These are phyloP conservation scores for Unio pictorum DNA, from an alignment of 2,888 invertebrate species.

Conservation along the genomic window DNA sequence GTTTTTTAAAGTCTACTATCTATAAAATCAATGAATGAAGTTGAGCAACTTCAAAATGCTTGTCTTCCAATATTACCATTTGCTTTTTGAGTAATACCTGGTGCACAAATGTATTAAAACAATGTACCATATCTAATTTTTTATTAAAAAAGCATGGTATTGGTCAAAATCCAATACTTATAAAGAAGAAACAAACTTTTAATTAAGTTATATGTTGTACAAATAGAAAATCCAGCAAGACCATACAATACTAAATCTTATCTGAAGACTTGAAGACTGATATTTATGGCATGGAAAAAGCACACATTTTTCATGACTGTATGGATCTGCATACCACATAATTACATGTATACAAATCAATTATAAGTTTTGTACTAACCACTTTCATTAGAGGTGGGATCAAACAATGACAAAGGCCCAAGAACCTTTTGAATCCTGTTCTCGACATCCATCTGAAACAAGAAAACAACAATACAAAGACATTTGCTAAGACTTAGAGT, in stretches of 20 bases:
- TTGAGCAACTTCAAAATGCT: not conserved
- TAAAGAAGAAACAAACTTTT: too few species aligned
- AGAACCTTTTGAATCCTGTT: constrained; percentile 58
- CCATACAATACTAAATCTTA: too few species aligned
- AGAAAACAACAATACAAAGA: constrained; percentile 10
- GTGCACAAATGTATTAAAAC: too few species aligned
- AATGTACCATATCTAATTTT: too few species aligned
- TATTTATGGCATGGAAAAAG: too few species aligned
- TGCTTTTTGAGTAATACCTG: not conserved
- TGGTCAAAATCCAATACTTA: too few species aligned
- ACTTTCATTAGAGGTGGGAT: constrained; percentile 62
- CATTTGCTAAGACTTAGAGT: not conserved
- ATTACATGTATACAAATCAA: not conserved
- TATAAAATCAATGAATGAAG: not conserved
- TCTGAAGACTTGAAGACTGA: too few species aligned
- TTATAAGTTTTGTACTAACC: constrained; percentile 38
- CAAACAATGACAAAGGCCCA: constrained; percentile 63
- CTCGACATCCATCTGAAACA: constrained; percentile 56
- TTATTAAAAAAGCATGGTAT: too few species aligned
- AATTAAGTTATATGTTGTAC: too few species aligned
- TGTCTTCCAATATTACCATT: not conserved
- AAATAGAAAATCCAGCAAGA: too few species aligned
- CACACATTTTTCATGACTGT: too few species aligned
- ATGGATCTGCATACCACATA: not conserved
- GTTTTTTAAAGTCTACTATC: not conserved